Evolutionary conservation across 2,888 invertebrate genomes (phyloP).

Genomic region (Cryptus viduatorius): DNA sequence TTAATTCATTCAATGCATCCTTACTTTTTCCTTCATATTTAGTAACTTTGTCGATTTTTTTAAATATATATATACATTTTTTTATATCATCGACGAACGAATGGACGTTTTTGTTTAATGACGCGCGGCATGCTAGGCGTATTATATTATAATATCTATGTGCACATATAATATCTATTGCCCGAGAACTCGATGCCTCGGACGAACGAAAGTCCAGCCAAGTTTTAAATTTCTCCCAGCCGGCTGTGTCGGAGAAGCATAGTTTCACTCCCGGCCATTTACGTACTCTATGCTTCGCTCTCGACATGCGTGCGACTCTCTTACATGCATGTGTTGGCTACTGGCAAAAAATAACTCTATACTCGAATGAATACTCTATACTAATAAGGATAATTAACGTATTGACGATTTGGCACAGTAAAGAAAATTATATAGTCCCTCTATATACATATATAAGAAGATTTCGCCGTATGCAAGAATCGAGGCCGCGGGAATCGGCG

Average conservation of each 20-base stretch:
- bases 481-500: too few relatives aligned
- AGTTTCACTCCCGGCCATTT: slow-evolving; percentile 78
- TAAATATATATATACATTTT: too few relatives aligned
- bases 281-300: slow-evolving; percentile 65
- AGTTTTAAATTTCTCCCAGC: slow-evolving; percentile 77
- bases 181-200: slow-evolving; percentile 49
- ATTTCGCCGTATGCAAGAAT: too few relatives aligned
- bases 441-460: background rate
- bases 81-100: background rate
- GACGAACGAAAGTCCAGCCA: slow-evolving; percentile 77
- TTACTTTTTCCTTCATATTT: background rate
- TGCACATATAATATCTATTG: background rate
- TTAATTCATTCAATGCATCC: background rate
- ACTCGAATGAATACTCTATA: background rate
- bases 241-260: slow-evolving; percentile 53
- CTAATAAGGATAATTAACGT: slow-evolving; percentile 3
- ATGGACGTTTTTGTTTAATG: background rate
- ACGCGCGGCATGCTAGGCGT: slow-evolving; percentile 7
- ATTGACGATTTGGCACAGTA: background rate
- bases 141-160: background rate
- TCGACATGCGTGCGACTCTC: slow-evolving; percentile 40
- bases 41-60: background rate
- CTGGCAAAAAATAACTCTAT: background rate
- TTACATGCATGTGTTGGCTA: slow-evolving; percentile 5
- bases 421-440: background rate